Conservation (phyloP, 1,140 invertebrate genomes). For the Leptinotarsa defecta region DNA sequence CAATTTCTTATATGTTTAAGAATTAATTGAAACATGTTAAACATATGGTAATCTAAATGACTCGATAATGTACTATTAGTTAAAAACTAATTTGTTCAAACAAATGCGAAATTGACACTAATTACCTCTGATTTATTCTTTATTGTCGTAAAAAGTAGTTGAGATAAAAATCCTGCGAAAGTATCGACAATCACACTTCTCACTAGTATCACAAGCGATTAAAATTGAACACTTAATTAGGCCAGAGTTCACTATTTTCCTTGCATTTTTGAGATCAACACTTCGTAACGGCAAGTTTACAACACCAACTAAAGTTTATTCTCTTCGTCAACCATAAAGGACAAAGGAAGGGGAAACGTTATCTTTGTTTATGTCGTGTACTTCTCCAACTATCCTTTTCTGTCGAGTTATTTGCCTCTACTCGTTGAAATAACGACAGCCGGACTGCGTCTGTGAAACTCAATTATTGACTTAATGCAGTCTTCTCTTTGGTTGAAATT, state of each 20-base stretch:
- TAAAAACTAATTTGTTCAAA: neutral
- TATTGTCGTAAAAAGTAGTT: neutral
- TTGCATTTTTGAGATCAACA: neutral
- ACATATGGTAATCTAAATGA: neutral
- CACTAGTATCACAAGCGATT: neutral
- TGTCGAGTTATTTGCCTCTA: neutral
- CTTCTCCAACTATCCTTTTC: neutral
- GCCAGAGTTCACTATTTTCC: conserved; percentile 2
- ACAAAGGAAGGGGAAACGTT: conserved; percentile 14
- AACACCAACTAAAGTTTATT: neutral
- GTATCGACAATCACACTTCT: neutral
- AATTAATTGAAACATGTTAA: neutral
- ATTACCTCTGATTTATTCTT: conserved; percentile 6
- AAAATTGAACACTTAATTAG: neutral
- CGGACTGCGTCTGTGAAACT: neutral
- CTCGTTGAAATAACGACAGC: neutral
- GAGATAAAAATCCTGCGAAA: neutral
- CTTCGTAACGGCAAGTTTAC: neutral
- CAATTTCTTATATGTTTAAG: too few relatives aligned
- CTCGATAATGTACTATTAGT: neutral
- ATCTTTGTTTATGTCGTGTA: neutral
- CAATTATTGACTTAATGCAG: neutral
- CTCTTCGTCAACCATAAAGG: conserved; percentile 11
- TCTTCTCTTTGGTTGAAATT: neutral
- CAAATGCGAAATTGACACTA: neutral